Conservation (phyloP, 2,797 vertebrate species). For the Notolabrus celidotus region DNA sequence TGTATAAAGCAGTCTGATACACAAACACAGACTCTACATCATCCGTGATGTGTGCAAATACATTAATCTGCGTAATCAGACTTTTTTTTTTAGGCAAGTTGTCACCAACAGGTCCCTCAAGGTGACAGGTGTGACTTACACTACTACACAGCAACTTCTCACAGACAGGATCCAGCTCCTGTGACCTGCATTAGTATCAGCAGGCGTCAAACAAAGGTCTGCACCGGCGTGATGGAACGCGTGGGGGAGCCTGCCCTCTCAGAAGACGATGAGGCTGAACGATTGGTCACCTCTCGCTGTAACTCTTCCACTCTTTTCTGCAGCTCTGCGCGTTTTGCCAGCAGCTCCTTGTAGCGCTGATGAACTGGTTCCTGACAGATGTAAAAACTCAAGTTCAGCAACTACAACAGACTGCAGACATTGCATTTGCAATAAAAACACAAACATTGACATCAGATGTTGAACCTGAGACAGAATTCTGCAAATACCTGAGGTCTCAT, state of each 20-base stretch:
- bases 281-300: slow-evolving; percentile 92
- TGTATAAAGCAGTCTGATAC: slow-evolving; percentile 50
- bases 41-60: slow-evolving; percentile 32
- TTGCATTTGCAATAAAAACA: not conserved
- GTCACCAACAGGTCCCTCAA: slow-evolving; percentile 21
- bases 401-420: not conserved
- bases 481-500: slow-evolving; percentile 93
- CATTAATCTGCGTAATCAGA: slow-evolving; percentile 32
- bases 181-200: not conserved
- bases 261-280: slow-evolving; percentile 88
- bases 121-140: slow-evolving; percentile 10
- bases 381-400: not conserved
- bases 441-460: not conserved
- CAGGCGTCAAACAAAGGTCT: slow-evolving; percentile 90
- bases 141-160: slow-evolving; percentile 29
- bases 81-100: slow-evolving; percentile 36
- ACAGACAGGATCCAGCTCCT: slow-evolving; percentile 26
- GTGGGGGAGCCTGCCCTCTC: slow-evolving; percentile 91
- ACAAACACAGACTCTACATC: slow-evolving; percentile 23
- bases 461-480: not conserved
- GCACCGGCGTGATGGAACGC: slow-evolving; percentile 91
- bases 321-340: slow-evolving; percentile 94
- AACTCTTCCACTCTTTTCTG: slow-evolving; percentile 96
- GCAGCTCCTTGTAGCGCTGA: slow-evolving; percentile 94
- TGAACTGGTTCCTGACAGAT: slow-evolving; percentile 92